Base-by-base conservation (phyloP, 2,888 invertebrate genomes). In the Ditylenchus weischeri region DNA sequence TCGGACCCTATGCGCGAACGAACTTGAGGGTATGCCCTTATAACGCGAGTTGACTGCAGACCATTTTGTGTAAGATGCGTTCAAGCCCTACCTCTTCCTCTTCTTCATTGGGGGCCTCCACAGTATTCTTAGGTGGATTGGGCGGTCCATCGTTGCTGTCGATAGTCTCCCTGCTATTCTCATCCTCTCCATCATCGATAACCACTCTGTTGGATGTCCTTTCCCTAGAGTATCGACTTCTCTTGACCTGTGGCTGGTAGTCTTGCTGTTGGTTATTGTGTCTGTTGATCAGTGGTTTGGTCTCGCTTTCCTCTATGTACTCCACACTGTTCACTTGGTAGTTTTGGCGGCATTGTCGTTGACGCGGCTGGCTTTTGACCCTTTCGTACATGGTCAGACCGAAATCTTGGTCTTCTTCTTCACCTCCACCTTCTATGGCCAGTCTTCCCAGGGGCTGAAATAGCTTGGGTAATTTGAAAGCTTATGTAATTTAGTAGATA, bases 351-450 rank as follows among this genome's bases (percentile, higher is more conserved):
- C 69, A 43, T 15, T 43, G 43, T 43, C 43, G 43, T 43, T 3
- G 3, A 15, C 43, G 43, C 11, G 54, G 54, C 13, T 29, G 60
- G 38, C 62, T 57, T 49, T 70, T 70, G 35, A 70, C 59, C 7
- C 68, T 35, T 29, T 70, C 70, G 58, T 68, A 69, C 49, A 70
- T 62, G n/a, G 65, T 43, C 11, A 48, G 62, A 48, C 43, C 48
- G n/a, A 43, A 43, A 13, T 62, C 13, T 23, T 48, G n/a, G n/a
- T 19, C 15, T 29, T 47, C 48, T 21, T 21, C 18, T 29, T 13
- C 61, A 7, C 19, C 15, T 1, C 35, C 23, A 59, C 21, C 38
- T 35, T 21, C 62, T 23, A 11, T 47, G 19, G 36, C 43, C 7
- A 29, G 7, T 29, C 29, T 54, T 15, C 10, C 54, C 13, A 54